Evolutionary conservation across 2,797 vertebrate species (phyloP), one percentile per base, ranked within the genome.

Genomic region (Catostomus latipinnis): DNA sequence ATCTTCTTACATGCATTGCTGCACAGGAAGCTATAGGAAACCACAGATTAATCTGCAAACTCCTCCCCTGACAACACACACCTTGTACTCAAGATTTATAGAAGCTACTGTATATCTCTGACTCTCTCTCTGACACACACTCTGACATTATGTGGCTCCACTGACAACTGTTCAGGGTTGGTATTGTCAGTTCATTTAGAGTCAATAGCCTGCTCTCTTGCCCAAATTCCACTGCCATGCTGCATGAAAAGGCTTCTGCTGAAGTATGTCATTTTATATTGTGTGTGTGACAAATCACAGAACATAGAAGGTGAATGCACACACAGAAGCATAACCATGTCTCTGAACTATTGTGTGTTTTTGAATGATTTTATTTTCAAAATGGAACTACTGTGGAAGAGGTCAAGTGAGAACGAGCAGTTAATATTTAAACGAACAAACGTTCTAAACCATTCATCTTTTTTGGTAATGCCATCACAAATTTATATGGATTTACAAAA

Each of bases 201-300:
- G 69, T 48, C 60, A 67, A 76, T 83, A 58, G 13, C 54, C 75
- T 82, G 52, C 52, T n/a, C 78, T 12, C 34, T 73, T 14, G 14
- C 67, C 48, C 52, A 60, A 62, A 45, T 80, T 67, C 71, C 49
- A 56, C 68, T 66, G 68, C 74, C 67, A 22, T 69, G 61, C 54
- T 79, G 76, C 66, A 82, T 80, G 74, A 81, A 74, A 69, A 56
- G 13, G 12, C 49, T 56, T 14, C 71, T 72, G 71, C 81, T 78
- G 71, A 72, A 65, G 58, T 62, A 43, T 76, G 48, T 53, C 58
- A 68, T 57, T 63, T 67, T 56, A 53, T 54, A 62, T 61, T 72
- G 22, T 46, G 48, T 78, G 80, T 77, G 61, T 61, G 63, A 34
- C 16, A 34, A 34, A 60, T 62, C 50, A 83, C 43, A 43, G 50